These are phyloP conservation scores for Petrosia ficiformis DNA, from an alignment of 37 sponge, comb jelly and placozoan species.

Conservation along the genomic window DNA sequence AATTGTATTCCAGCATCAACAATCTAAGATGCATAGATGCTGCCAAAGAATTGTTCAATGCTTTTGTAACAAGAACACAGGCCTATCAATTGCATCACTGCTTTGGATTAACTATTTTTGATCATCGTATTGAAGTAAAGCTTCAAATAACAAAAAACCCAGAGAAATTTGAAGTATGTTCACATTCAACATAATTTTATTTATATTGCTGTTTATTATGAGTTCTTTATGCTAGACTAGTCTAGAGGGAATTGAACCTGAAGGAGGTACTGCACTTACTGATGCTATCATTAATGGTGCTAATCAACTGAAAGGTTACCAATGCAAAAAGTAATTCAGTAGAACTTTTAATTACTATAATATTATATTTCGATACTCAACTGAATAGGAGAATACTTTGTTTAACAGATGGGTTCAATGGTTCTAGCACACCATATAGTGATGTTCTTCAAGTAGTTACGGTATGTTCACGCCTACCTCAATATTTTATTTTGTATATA, in stretches of 20 bases:
- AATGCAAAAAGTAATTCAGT: not conserved
- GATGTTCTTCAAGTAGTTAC: too few relatives aligned
- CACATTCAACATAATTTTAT: not conserved
- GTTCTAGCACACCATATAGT: not conserved
- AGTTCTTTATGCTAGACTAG: not conserved
- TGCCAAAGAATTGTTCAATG: slow-evolving; percentile 9
- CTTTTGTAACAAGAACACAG: slow-evolving; percentile 1
- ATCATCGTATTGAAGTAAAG: not conserved
- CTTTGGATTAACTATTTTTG: slow-evolving; percentile 9
- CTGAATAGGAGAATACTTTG: slow-evolving; percentile 14
- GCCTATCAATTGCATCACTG: slow-evolving; percentile 3
- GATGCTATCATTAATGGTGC: slow-evolving; percentile 11
- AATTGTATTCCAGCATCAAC: not conserved
- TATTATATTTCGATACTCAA: not conserved
- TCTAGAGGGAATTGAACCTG: not conserved
- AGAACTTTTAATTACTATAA: not conserved
- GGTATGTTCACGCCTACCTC: not conserved
- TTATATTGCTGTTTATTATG: not conserved
- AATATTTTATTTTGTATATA: not conserved
- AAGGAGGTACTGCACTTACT: not conserved
- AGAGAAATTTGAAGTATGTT: slow-evolving; percentile 7
- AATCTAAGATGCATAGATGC: not conserved
- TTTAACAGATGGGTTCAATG: slow-evolving; percentile 7
- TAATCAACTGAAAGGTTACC: not conserved
- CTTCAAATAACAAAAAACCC: not conserved